phyloP scores from a whole-genome alignment of 2,113 vertebrate species.

The Phycodurus eques region DNA sequence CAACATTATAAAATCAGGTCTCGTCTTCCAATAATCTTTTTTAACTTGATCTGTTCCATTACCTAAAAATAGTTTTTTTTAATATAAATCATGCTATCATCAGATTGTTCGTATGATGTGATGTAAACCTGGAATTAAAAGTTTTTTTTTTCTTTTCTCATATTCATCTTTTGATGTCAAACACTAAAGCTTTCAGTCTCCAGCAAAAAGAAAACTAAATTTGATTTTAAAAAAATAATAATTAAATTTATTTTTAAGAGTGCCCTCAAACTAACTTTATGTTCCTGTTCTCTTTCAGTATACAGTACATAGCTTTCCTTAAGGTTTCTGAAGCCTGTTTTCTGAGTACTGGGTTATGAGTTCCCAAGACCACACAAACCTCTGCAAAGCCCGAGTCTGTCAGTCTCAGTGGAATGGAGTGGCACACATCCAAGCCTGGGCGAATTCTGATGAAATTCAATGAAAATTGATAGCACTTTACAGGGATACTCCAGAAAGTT shows the following conservation, averaged over 20 bases:
- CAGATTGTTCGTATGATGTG: no score
- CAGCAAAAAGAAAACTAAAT: neutral
- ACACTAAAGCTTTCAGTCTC: neutral
- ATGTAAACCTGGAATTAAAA: no score
- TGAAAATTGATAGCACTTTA: conserved; percentile 34
- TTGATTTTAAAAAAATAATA: no score
- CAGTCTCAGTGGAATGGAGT: conserved; percentile 39
- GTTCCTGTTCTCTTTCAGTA: conserved; percentile 10
- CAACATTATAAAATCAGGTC: no score
- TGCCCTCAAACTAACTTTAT: conserved; percentile 26
- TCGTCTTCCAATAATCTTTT: no score
- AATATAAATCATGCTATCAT: no score
- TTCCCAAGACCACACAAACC: conserved; percentile 56
- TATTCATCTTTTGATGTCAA: neutral
- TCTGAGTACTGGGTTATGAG: conserved; percentile 52
- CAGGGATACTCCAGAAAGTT: neutral
- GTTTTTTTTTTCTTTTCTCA: no score
- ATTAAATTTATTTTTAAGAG: neutral
- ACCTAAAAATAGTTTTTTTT: no score
- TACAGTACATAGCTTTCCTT: conserved; percentile 30
- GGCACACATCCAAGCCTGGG: conserved; percentile 27
- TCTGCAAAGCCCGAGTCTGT: conserved; percentile 46
- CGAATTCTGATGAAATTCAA: conserved; percentile 20
- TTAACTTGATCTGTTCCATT: no score
- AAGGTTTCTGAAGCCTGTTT: conserved; percentile 37